phyloP scores from a whole-genome alignment of 2,888 invertebrate species.

The Girardia tigrina region DNA sequence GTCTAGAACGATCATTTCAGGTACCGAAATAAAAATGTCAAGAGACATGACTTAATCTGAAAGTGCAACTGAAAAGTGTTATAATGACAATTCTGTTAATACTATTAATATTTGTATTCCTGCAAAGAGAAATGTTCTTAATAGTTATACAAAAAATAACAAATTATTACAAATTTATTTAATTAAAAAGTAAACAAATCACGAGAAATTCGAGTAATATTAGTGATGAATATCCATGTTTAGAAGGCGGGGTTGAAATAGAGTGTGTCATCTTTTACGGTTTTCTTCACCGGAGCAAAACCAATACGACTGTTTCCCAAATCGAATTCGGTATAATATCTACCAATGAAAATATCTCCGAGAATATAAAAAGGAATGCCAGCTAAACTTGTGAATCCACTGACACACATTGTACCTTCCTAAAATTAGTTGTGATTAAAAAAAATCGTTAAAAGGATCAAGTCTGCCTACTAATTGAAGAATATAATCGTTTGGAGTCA shows the following conservation, averaged over 20 bases:
- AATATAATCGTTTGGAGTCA: conserved; percentile 73
- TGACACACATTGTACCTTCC: conserved; percentile 68
- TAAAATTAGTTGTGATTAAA: conserved; percentile 52
- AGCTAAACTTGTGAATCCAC: conserved; percentile 68
- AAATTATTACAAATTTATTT: too few relatives aligned
- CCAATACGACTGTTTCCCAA: conserved; percentile 71
- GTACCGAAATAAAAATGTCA: too few relatives aligned
- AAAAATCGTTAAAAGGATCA: conserved; percentile 42
- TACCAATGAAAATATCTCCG: conserved; percentile 90
- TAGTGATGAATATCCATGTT: too few relatives aligned
- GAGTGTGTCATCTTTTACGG: not conserved
- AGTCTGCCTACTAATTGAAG: conserved; percentile 53
- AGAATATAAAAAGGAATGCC: conserved; percentile 95
- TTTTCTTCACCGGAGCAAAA: conserved; percentile 58
- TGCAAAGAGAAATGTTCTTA: too few relatives aligned
- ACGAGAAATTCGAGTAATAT: too few relatives aligned
- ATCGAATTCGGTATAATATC: conserved; percentile 89
- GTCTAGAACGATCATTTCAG: too few relatives aligned
- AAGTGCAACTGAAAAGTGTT: too few relatives aligned
- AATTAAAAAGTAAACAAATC: too few relatives aligned
- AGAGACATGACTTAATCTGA: too few relatives aligned
- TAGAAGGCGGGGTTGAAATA: not conserved
- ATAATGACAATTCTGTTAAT: too few relatives aligned
- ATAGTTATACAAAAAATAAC: too few relatives aligned
- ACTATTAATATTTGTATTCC: too few relatives aligned